Base-by-base conservation (phyloP, 2,888 invertebrate species). In the Hirtodrosophila histrioides region DNA sequence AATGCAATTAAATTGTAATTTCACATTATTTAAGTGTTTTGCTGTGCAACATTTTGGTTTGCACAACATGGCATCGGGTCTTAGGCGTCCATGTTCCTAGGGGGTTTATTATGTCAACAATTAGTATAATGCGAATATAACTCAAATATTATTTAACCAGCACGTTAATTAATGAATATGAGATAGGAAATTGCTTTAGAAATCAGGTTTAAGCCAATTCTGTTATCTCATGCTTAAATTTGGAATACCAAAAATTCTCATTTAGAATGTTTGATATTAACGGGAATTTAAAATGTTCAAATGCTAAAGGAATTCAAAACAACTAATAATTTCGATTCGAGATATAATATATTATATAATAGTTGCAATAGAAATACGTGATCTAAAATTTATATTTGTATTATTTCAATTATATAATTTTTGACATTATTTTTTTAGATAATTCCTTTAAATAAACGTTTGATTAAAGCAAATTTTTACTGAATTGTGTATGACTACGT, bases 1-100 rank as follows among this genome's bases (percentile, higher is more conserved):
- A 86, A 69, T 68, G 88, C 82, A 87, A 82, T 82, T 82, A 88
- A 78, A 86, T 74, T 80, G 81, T 77, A 86, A 84, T 88, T 80
- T 81, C 53, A 64, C 82, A 82, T 82, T 88, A 82, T 88, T 82
- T 80, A 88, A 86, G 69, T 84, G 88, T 73, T 73, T 79, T 76
- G 76, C 75, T 65, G 62, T 80, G 77, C 61, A 63, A 76, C 81
- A 66, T 69, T 84, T 78, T 55, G 77, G 75, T 45, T 67, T n/a
- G 41, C 43, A 72, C 54, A 57, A 67, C 69, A 46, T 60, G 57
- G 48, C 27, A 66, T 36, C 31, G 45, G 53, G 46, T 39, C 45
- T 56, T 36, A 10, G 23, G 23, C 39, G 27, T 33, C 39, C 4
- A 12, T 37, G 17, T 53, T 43, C 43, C 40, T 24, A 23, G 48